A percentile compares a stretch with the other conserved stretches of the same genome.
Evolutionary conservation across 2,888 invertebrate genomes (phyloP).

Genomic region (Alviniconcha strummeri): DNA sequence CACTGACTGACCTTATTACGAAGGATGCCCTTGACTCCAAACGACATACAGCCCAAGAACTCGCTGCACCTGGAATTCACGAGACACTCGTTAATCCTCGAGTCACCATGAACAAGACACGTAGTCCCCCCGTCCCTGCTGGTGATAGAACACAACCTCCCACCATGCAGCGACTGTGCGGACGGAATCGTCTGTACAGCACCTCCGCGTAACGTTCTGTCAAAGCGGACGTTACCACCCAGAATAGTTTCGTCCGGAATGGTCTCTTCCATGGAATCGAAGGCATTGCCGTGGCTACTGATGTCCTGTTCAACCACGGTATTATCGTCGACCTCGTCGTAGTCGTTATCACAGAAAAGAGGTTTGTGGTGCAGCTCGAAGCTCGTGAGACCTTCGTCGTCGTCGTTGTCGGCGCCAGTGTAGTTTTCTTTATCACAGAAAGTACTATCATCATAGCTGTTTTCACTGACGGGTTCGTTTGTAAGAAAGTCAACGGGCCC

Average conservation of each 20-base stretch:
- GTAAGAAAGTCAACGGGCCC: too few relatives aligned
- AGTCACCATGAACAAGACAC: neutral
- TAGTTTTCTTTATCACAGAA: too few relatives aligned
- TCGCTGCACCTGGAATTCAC: conserved; percentile 85
- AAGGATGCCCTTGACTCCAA: conserved; percentile 86
- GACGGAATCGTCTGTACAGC: neutral
- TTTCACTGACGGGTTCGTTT: too few relatives aligned
- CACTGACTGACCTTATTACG: conserved; percentile 65
- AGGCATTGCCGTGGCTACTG: too few relatives aligned
- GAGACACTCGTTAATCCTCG: neutral
- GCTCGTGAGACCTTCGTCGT: neutral
- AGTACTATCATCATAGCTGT: too few relatives aligned
- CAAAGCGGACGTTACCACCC: neutral
- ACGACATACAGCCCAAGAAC: conserved; percentile 94
- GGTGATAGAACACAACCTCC: neutral
- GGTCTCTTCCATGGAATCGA: neutral
- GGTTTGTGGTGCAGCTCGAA: neutral
- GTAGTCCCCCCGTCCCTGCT: too few relatives aligned
- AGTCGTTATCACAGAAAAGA: conserved; percentile 1
- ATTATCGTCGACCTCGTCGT: neutral
- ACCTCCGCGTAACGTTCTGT: neutral
- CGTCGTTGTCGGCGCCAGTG: neutral
- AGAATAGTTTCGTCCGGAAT: neutral
- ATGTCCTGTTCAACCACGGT: too few relatives aligned
- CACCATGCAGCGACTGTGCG: neutral